These are phyloP conservation scores for Gobiocypris rarus DNA, from an alignment of 2,113 vertebrate species.

Conservation along the genomic window DNA sequence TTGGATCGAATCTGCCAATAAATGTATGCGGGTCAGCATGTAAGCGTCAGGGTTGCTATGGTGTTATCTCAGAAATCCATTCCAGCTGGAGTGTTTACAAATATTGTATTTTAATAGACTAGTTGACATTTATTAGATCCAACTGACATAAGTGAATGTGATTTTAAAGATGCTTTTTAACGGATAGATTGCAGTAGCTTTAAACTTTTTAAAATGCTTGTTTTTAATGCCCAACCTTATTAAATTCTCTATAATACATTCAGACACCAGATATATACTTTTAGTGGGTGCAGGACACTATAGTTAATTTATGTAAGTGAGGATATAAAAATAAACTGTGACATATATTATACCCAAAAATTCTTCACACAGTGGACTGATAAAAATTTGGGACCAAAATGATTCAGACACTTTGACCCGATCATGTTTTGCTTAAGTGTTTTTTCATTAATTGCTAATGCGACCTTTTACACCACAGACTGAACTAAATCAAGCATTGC, in stretches of 20 bases:
- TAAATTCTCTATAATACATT: neutral
- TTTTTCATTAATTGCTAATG: too few relatives aligned
- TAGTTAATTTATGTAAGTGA: too few relatives aligned
- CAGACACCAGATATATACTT: too few relatives aligned
- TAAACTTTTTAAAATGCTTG: neutral
- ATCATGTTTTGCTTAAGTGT: too few relatives aligned
- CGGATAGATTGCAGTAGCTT: neutral
- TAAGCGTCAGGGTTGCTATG: conserved; percentile 44
- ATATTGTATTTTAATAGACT: conserved; percentile 59
- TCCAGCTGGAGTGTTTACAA: conserved; percentile 65
- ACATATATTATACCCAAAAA: too few relatives aligned
- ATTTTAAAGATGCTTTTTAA: neutral
- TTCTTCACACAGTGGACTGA: too few relatives aligned
- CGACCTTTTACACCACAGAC: too few relatives aligned
- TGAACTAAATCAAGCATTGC: too few relatives aligned
- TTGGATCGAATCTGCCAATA: conserved; percentile 62
- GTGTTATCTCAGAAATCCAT: conserved; percentile 54
- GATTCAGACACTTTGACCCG: too few relatives aligned
- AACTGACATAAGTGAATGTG: conserved; percentile 58
- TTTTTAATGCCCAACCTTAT: neutral
- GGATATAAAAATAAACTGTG: too few relatives aligned
- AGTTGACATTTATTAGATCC: conserved; percentile 59
- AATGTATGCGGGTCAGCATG: conserved; percentile 47
- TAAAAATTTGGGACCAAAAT: too few relatives aligned
- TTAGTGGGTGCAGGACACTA: too few relatives aligned